Percentiles rank a stretch among this genome's conserved stretches.
phyloP scores from a whole-genome alignment of 2,888 invertebrate species.

The Drosophila lutescens region DNA sequence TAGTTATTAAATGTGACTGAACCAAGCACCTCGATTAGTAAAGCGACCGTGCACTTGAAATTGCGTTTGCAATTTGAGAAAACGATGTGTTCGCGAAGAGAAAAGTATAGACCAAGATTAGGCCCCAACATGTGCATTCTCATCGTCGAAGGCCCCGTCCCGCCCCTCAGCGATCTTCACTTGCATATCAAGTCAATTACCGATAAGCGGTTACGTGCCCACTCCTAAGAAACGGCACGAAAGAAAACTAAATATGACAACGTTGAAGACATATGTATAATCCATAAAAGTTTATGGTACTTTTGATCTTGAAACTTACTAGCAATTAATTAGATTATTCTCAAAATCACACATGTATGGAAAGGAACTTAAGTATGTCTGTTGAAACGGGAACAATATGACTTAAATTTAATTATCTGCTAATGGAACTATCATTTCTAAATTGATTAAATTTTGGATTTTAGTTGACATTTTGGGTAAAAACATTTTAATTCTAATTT shows the following conservation, averaged over 20 bases:
- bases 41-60: conserved; percentile 8
- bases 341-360: too few relatives aligned
- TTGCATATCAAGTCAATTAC: conserved; percentile 51
- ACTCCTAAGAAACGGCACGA: conserved; percentile 1
- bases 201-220: conserved; percentile 67
- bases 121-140: conserved; percentile 20
- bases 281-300: conserved; percentile 3
- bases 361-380: too few relatives aligned
- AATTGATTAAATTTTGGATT: too few relatives aligned
- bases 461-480: too few relatives aligned
- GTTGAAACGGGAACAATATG: too few relatives aligned
- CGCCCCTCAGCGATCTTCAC: conserved; percentile 9
- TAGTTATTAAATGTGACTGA: neutral
- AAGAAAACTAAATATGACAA: conserved; percentile 3
- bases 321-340: neutral
- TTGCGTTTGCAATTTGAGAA: neutral
- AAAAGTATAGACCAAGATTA: conserved; percentile 22
- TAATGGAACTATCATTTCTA: too few relatives aligned
- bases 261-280: neutral
- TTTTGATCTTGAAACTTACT: neutral
- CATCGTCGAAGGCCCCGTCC: conserved; percentile 7
- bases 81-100: neutral
- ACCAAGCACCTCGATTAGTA: neutral
- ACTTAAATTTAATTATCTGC: too few relatives aligned
- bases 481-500: too few relatives aligned